These are phyloP conservation scores for Stenolophus ochropezus DNA, from an alignment of 2,888 invertebrate genomes.

Conservation along the genomic window DNA sequence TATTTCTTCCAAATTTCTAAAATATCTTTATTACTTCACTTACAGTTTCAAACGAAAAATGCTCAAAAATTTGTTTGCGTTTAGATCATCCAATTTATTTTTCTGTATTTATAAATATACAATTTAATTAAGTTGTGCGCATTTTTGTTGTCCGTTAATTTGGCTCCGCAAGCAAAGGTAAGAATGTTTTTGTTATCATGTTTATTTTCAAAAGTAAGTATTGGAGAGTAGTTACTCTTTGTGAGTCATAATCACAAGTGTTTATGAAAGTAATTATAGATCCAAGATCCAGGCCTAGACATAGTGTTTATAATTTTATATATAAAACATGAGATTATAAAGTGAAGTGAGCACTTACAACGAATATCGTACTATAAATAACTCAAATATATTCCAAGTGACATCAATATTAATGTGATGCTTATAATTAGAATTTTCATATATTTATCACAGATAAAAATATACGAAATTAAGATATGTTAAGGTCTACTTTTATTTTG, in stretches of 20 bases:
- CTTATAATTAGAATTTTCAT: background rate
- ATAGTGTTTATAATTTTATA: background rate
- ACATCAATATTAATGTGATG: background rate
- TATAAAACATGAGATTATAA: background rate
- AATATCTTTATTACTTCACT: too few species aligned
- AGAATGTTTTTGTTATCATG: background rate
- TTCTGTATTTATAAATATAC: too few species aligned
- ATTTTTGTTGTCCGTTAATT: too few species aligned
- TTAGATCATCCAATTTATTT: too few species aligned
- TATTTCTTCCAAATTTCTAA: too few species aligned
- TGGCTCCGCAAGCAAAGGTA: background rate
- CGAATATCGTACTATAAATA: too few species aligned
- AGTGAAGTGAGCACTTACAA: background rate
- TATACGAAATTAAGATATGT: too few species aligned
- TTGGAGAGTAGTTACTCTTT: background rate
- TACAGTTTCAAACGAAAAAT: too few species aligned
- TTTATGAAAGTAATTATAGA: constrained; percentile 20
- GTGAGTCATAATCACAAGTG: background rate
- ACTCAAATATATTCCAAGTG: background rate
- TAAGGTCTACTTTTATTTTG: too few species aligned
- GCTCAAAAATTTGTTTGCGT: too few species aligned
- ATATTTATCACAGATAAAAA: background rate
- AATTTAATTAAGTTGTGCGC: too few species aligned
- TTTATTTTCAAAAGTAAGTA: background rate
- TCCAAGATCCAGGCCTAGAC: background rate